Conservation (phyloP, 2,113 vertebrate species). For the Macrotus californicus region DNA sequence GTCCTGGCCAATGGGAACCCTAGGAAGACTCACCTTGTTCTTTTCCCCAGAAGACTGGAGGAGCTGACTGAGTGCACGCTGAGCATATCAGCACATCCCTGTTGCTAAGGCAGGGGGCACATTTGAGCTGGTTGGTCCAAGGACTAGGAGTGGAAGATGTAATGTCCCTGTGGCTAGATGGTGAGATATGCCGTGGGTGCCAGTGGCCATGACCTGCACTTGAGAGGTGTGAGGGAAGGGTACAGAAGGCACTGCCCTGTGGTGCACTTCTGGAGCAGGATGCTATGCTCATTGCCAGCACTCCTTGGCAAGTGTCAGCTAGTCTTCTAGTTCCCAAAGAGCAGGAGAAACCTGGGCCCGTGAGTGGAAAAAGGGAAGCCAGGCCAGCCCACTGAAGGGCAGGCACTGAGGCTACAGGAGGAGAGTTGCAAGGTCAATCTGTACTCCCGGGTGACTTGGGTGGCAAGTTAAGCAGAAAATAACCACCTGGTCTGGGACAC, state of each 20-base stretch:
- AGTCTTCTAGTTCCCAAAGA: neutral
- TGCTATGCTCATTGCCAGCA: neutral
- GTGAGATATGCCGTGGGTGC: neutral
- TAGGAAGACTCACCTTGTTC: neutral
- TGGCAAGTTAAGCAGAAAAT: neutral
- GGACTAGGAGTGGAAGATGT: neutral
- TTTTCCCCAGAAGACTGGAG: neutral
- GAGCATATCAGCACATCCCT: neutral
- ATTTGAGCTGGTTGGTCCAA: neutral
- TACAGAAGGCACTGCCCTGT: neutral
- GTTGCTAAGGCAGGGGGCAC: neutral
- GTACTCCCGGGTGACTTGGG: neutral
- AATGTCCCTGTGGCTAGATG: neutral
- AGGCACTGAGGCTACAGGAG: neutral
- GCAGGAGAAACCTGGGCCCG: neutral
- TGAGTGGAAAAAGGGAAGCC: neutral
- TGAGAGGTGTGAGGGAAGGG: neutral
- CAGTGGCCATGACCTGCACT: neutral
- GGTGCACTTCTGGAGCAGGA: neutral
- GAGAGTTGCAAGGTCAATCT: neutral
- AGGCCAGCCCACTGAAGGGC: neutral
- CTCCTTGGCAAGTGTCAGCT: neutral
- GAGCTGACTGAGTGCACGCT: neutral
- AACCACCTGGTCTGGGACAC: neutral
- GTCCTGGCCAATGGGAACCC: neutral